Evolutionary conservation across 2,888 invertebrate species (phyloP).

Genomic region (Agrotis ipsilon): DNA sequence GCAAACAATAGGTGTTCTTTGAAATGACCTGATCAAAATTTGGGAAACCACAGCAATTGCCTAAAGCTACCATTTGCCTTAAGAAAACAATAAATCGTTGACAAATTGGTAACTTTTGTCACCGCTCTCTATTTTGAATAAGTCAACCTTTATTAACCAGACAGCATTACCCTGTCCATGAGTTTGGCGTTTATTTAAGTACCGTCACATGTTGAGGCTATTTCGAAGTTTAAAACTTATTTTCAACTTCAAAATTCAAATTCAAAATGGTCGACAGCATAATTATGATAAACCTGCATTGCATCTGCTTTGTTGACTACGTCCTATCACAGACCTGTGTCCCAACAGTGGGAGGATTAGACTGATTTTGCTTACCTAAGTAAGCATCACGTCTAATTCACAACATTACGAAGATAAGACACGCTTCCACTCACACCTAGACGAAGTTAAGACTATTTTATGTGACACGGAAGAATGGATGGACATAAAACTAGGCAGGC

Average conservation of each 20-base stretch:
- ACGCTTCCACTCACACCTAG: slow-evolving; percentile 25
- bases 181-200: neutral
- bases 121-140: no score
- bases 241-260: neutral
- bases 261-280: neutral
- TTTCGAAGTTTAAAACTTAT: slow-evolving; percentile 2
- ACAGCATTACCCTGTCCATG: neutral
- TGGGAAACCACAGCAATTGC: neutral
- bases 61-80: neutral
- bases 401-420: slow-evolving; percentile 41
- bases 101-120: no score
- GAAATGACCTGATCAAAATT: neutral
- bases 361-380: neutral
- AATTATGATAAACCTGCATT: neutral
- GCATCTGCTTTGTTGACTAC: no score
- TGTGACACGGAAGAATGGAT: slow-evolving; percentile 29
- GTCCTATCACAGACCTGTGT: neutral
- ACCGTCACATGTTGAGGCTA: slow-evolving; percentile 1
- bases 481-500: slow-evolving; percentile 31
- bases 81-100: no score
- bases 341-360: neutral
- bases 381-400: slow-evolving; percentile 15
- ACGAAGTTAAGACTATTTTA: slow-evolving; percentile 36
- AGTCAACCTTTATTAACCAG: neutral
- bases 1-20: neutral